A percentile compares a stretch with the other conserved stretches of the same genome.
These are phyloP conservation scores for Hypocryptadius cinnamomeus DNA, from an alignment of 2,113 vertebrate genomes.

Conservation along the genomic window DNA sequence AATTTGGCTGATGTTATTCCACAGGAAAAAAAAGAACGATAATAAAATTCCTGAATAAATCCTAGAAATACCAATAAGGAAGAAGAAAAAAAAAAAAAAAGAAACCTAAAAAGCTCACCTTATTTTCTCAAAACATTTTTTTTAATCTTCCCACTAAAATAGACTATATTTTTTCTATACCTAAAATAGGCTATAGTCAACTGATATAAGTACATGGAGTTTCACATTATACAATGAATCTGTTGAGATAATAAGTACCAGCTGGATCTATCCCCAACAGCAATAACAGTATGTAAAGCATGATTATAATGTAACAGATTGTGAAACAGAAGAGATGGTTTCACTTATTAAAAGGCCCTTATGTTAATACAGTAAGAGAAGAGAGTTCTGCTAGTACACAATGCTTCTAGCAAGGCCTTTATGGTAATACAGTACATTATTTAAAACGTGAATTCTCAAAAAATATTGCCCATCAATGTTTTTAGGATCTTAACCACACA, in stretches of 20 bases:
- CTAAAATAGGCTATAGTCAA: not conserved
- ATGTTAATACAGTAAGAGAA: constrained; percentile 2
- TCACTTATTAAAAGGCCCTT: constrained; percentile 14
- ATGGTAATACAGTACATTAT: not conserved
- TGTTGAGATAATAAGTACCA: constrained; percentile 42
- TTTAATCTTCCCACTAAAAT: not conserved
- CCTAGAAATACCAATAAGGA: not conserved
- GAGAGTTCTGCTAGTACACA: not conserved
- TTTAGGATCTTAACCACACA: not conserved
- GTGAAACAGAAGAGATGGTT: constrained; percentile 15
- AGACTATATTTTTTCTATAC: not conserved
- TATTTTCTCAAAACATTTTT: not conserved
- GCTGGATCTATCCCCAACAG: constrained; percentile 44
- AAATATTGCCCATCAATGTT: not conserved
- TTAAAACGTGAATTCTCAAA: not conserved
- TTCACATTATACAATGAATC: constrained; percentile 10
- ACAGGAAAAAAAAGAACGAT: not conserved
- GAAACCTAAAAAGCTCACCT: not conserved
- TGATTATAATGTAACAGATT: constrained; percentile 39
- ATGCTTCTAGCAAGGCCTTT: not conserved
- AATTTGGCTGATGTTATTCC: not conserved
- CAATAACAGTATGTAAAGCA: constrained; percentile 1
- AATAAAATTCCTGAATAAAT: not conserved
- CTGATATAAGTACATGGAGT: not conserved
- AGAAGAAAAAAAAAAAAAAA: rapidly evolving